Conservation (phyloP, 1,140 invertebrate species). For the Drosophila sp. region DNA sequence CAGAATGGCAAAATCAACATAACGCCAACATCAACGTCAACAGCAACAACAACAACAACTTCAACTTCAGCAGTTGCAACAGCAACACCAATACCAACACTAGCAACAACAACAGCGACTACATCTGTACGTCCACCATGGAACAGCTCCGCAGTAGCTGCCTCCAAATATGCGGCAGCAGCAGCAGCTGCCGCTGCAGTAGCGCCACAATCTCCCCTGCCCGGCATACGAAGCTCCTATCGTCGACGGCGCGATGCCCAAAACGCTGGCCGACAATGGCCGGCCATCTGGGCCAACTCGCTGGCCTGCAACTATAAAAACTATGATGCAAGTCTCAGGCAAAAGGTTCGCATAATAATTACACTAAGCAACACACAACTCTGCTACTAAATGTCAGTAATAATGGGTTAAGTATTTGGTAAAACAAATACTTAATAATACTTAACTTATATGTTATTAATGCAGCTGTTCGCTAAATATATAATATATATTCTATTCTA, state of each 20-base stretch:
- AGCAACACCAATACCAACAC: slow-evolving; percentile 20
- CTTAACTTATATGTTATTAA: too few species aligned
- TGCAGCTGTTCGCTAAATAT: too few species aligned
- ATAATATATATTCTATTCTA: too few species aligned
- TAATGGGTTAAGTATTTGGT: too few species aligned
- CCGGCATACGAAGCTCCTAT: slow-evolving; percentile 68
- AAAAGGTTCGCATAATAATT: slow-evolving; percentile 70
- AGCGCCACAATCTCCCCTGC: slow-evolving; percentile 52
- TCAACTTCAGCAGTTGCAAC: slow-evolving; percentile 9
- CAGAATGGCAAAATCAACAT: slow-evolving; percentile 44
- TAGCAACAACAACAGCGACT: slow-evolving; percentile 19
- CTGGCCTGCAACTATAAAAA: slow-evolving; percentile 76
- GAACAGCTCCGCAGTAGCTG: slow-evolving; percentile 84
- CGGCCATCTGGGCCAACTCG: slow-evolving; percentile 73
- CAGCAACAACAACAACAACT: slow-evolving; percentile 7
- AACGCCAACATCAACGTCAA: slow-evolving; percentile 21
- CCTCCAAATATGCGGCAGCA: slow-evolving; percentile 63
- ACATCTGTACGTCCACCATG: slow-evolving; percentile 85
- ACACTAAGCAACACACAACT: slow-evolving; percentile 40
- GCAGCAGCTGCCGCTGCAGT: slow-evolving; percentile 52
- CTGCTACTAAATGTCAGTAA: too few species aligned
- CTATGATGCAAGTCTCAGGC: slow-evolving; percentile 74
- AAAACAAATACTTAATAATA: too few species aligned
- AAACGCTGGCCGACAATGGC: slow-evolving; percentile 68
- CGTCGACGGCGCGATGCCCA: slow-evolving; percentile 73